Percentiles rank a stretch among this genome's conserved stretches.
phyloP scores from a whole-genome alignment of 2,888 invertebrate genomes.

The Meiosimyza platycephala region DNA sequence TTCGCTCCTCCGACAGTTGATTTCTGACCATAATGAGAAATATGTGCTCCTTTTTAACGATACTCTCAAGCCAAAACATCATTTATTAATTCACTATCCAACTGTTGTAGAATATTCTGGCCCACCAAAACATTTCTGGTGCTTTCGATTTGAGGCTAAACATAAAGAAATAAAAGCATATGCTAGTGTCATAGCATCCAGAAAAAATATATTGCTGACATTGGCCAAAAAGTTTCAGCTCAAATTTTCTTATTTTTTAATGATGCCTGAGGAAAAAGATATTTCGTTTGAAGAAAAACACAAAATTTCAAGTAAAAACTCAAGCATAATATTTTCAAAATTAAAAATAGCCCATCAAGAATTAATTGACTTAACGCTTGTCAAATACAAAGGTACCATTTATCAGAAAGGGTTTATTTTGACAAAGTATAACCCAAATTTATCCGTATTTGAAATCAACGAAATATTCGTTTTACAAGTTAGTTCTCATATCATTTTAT shows the following conservation, averaged over 20 bases:
- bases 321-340: not conserved
- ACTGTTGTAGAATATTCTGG: constrained; percentile 46
- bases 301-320: not conserved
- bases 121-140: constrained; percentile 45
- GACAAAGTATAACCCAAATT: too few species aligned
- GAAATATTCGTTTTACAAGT: too few species aligned
- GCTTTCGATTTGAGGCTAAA: constrained; percentile 49
- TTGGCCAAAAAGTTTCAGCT: constrained; percentile 49
- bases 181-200: constrained; percentile 48
- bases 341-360: too few species aligned
- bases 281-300: not conserved
- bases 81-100: constrained; percentile 49
- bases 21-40: constrained; percentile 26
- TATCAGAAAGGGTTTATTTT: too few species aligned
- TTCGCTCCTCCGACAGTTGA: constrained; percentile 21
- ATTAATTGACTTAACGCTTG: too few species aligned
- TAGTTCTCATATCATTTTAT: too few species aligned
- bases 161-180: constrained; percentile 49
- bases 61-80: constrained; percentile 49
- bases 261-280: constrained; percentile 5
- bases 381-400: too few species aligned
- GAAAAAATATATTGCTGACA: constrained; percentile 51
- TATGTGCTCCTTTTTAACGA: constrained; percentile 25
- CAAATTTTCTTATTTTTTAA: constrained; percentile 44
- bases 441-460: too few species aligned